Percentiles rank a stretch among this genome's conserved stretches.
Conservation (phyloP, 64 coral and sea anemone species). For the Dendrophyllia cribrosa region DNA sequence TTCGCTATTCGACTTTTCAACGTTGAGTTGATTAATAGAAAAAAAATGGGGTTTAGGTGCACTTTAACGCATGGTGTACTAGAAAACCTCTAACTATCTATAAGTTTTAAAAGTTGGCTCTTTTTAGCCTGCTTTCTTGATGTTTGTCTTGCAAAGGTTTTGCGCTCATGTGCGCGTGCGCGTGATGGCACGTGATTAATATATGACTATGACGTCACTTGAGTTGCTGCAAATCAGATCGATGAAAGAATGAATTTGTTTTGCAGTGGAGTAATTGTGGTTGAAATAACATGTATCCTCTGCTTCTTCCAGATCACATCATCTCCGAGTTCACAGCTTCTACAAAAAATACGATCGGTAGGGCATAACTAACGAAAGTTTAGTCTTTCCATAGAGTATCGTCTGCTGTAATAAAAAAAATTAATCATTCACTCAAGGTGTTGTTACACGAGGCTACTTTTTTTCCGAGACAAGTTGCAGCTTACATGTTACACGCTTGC, state of each 20-base stretch:
- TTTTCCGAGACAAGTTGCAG: not conserved
- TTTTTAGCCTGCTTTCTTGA: no score
- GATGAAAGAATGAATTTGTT: constrained; percentile 8
- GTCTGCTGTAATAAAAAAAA: no score
- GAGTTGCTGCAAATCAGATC: not conserved
- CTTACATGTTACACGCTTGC: not conserved
- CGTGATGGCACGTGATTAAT: not conserved
- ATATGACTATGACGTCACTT: constrained; percentile 31
- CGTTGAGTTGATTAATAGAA: no score
- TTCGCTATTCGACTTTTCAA: no score
- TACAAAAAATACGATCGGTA: constrained; percentile 4
- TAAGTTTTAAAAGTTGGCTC: no score
- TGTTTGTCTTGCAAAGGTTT: no score
- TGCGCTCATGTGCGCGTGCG: not conserved
- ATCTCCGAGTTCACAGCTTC: not conserved
- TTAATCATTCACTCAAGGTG: no score
- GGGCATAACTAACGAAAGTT: not conserved
- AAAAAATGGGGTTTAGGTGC: no score
- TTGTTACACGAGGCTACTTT: no score
- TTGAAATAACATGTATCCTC: not conserved
- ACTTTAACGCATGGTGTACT: no score
- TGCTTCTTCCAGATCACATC: not conserved
- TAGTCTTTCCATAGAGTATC: no score
- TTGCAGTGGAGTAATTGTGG: not conserved
- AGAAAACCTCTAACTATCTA: no score